Base-by-base conservation (phyloP, 2,888 invertebrate species). In the Sisyra nigra region DNA sequence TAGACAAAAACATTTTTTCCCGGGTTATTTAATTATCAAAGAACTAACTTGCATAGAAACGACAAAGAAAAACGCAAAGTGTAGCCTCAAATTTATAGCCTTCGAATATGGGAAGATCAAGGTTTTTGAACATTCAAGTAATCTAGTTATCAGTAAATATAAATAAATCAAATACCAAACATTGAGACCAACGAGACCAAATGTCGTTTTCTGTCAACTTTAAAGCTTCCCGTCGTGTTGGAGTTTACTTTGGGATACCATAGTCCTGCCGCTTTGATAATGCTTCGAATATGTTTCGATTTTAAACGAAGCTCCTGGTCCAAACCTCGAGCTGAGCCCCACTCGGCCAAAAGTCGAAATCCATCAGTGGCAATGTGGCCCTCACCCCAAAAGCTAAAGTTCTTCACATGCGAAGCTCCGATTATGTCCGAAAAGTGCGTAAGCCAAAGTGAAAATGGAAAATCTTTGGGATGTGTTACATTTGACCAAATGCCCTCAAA, bases 391-490 rank as follows among this genome's bases (percentile, higher is more conserved):
- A 96, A 93, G 37, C 80, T 76, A 54, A 83, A 86, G 59, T 89
- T 87, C 35, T 76, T 72, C 19, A 82, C 82, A 57, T 98, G 97
- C 0, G 93, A 85, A 18, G 91, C 93, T 1, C 93, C 94, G 54
- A 98, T 86, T 10, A 98, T 77, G 61, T 97, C 96, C 1, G 94
- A 94, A 69, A 97, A 98, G 63, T 96, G 93, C 0, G 93, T 88
- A 47, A 92, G 63, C 82, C 89, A 92, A 48, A 84, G 67, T 33
- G 88, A 84, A 55, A 74, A 75, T 0, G 97, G 97, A 63, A 88
- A 98, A 63, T 96, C 85, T 63, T 86, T 94, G 0, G 97, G 96
- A 61, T 98, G 97, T 0, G 94, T 93, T 55, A 82, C 77, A 51
- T 85, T 76, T 0, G 94, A 93, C 97, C 97, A 98, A 43, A 92